Percentiles rank a stretch among this genome's conserved stretches.
Evolutionary conservation across 2,113 vertebrate genomes (phyloP).

Genomic region (Promerops cafer): DNA sequence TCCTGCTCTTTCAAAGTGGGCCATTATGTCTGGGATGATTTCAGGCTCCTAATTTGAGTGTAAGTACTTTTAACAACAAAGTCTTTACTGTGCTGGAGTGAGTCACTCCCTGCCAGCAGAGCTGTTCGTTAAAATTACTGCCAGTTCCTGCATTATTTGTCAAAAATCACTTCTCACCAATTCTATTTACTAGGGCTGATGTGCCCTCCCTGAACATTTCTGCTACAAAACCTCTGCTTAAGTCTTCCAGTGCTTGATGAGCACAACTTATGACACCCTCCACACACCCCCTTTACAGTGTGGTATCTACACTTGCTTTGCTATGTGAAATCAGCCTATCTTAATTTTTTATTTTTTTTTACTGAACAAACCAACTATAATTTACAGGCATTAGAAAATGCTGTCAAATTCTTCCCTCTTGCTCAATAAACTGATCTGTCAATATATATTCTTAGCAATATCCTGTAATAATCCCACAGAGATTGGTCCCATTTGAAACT

Average conservation of each 20-base stretch:
- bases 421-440: background rate
- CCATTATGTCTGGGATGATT: background rate
- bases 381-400: background rate
- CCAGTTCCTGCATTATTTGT: background rate
- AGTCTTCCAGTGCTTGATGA: background rate
- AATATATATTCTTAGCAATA: background rate
- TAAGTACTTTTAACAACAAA: background rate
- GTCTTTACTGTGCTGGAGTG: background rate
- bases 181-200: background rate
- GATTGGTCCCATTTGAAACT: background rate
- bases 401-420: background rate
- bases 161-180: background rate
- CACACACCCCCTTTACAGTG: rapidly evolving
- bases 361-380: background rate
- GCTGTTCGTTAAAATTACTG: background rate
- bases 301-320: background rate
- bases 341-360: background rate
- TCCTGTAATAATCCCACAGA: background rate
- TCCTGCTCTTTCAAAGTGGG: background rate
- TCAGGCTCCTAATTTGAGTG: background rate
- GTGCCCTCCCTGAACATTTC: background rate
- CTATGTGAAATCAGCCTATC: background rate
- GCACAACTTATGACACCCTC: background rate
- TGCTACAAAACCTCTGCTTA: background rate
- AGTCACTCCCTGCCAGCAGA: background rate